Evolutionary conservation across 2,113 vertebrate species (phyloP), one percentile per base, ranked within the genome.

Genomic region (Acanthisitta chloris): DNA sequence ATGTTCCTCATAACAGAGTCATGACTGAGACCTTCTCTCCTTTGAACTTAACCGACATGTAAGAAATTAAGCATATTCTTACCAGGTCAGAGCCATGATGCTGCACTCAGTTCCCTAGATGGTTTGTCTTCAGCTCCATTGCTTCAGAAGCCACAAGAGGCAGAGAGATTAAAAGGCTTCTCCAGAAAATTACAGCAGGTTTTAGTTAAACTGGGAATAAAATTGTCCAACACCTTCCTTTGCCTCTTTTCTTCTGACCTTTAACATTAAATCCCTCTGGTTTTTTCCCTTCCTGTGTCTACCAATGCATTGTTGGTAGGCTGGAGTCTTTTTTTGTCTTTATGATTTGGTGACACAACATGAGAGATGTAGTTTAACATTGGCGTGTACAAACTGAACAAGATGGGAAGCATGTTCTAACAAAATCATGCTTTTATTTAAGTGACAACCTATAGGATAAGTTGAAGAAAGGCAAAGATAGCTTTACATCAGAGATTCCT

Each of bases 381-480:
- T 28, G 31, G 14, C 33, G 45, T 79, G 7, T 45, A 64, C n/a
- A 89, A 82, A 76, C 38, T 57, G 71, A 85, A 82, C 12, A 58
- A 61, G 62, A 25, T 31, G 24, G 59, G 69, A 91, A 82, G 23
- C 26, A 58, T 20, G 21, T 82, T 91, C 48, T 61, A 76, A 76
- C 40, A 89, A 96, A 94, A 57, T 62, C 25, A 29, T 49, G 34
- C 52, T 92, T 91, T 92, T 87, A 87, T 89, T 87, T 78, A n/a
- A 82, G 55, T 80, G 81, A 49, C 54, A 82, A 57, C 62, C 58
- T 64, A 25, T 8, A 89, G 42, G 49, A 85, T 59, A 85, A 62
- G 58, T 34, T 77, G 70, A 95, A 87, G 70, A 76, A 31, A 85
- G 71, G 84, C 43, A 92, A 57, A 90, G 34, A 38, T 29, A 86